Evolutionary conservation across 2,797 vertebrate species (phyloP).

Genomic region (Sarcoramphus papa): DNA sequence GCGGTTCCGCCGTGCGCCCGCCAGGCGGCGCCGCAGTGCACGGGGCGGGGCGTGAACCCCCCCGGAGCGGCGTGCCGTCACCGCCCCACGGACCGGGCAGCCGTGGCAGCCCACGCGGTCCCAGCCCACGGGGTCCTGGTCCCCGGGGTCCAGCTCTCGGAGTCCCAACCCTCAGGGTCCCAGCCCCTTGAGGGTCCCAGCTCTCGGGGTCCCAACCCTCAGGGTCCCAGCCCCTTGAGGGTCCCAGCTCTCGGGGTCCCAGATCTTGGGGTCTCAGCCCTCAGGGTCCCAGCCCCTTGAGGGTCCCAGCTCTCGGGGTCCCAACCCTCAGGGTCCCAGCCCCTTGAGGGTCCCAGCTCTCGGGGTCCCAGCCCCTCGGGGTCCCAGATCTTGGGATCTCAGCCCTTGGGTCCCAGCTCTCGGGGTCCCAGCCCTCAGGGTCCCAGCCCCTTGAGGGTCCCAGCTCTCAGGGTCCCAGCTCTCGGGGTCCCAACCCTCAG

Average conservation of each 20-base stretch:
- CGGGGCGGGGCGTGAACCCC: background rate
- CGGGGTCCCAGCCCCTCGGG: too few species aligned
- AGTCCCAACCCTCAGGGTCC: background rate
- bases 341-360: too few species aligned
- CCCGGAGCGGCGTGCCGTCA: background rate
- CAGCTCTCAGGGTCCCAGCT: background rate
- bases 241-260: background rate
- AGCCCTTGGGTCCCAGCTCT: too few species aligned
- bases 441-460: too few species aligned
- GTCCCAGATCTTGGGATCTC: too few species aligned
- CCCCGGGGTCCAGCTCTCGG: too few species aligned
- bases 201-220: background rate
- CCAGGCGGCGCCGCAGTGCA: background rate
- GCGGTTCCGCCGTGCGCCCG: background rate
- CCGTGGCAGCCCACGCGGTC: background rate
- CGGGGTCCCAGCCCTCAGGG: too few species aligned
- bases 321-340: too few species aligned
- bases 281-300: too few species aligned
- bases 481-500: too few species aligned
- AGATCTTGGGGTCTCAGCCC: background rate
- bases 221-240: background rate
- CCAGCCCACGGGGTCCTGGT: too few species aligned
- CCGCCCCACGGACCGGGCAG: background rate
- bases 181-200: background rate
- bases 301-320: too few species aligned